These are phyloP conservation scores for Sitobion miscanthi DNA, from an alignment of 1,140 invertebrate species.

Conservation along the genomic window DNA sequence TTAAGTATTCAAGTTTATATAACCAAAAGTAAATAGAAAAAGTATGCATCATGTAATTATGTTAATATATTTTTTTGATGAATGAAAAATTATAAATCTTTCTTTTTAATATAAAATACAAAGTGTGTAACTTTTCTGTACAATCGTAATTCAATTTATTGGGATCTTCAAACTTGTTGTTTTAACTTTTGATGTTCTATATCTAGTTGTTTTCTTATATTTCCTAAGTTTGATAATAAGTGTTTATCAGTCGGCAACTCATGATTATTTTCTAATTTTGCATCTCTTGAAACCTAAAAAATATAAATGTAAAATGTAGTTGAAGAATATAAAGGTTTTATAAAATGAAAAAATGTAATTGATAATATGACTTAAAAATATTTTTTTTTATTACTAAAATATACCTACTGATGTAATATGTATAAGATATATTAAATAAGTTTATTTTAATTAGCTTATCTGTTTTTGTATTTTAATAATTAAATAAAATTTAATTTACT, in stretches of 20 bases:
- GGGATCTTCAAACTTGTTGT: conserved; percentile 18
- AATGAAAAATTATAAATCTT: background rate
- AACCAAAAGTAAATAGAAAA: background rate
- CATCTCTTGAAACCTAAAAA: background rate
- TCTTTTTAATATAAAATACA: background rate
- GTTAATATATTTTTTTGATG: conserved; percentile 12
- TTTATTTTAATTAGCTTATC: background rate
- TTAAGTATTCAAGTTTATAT: background rate
- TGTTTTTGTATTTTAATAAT: background rate
- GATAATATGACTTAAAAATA: too few relatives aligned
- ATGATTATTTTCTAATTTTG: background rate
- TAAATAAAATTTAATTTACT: background rate
- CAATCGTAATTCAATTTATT: background rate
- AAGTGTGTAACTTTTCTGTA: background rate
- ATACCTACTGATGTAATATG: background rate
- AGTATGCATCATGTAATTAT: background rate
- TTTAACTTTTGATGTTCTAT: conserved; percentile 47
- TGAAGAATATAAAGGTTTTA: background rate
- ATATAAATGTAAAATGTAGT: background rate
- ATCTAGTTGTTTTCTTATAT: conserved; percentile 35
- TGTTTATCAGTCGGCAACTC: conserved; percentile 8
- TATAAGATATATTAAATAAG: background rate
- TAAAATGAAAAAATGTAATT: background rate
- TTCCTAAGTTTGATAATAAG: conserved; percentile 35
- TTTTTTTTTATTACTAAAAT: background rate